Conservation (phyloP, 2,113 vertebrate genomes). For the Struthio camelus region DNA sequence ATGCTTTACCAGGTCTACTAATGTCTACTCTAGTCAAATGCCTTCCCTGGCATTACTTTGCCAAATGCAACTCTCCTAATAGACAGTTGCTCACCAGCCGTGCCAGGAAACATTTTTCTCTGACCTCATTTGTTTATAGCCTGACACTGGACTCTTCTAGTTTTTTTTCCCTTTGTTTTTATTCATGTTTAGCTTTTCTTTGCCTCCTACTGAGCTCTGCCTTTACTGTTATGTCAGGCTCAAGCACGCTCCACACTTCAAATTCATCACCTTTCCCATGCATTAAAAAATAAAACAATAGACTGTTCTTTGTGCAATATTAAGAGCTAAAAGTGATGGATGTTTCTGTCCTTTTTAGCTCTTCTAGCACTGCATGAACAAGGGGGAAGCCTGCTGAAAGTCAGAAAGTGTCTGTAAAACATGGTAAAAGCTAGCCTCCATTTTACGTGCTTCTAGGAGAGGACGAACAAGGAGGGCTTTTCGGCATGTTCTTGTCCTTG, state of each 20-base stretch:
- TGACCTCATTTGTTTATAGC: neutral
- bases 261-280: neutral
- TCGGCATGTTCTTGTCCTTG: neutral
- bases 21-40: neutral
- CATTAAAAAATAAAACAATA: neutral
- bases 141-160: neutral
- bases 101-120: neutral
- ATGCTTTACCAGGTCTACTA: neutral
- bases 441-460: neutral
- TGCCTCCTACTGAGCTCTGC: neutral
- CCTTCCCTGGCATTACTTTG: neutral
- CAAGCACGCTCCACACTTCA: neutral
- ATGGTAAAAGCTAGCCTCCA: neutral
- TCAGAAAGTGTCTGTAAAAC: neutral
- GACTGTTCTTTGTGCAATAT: neutral
- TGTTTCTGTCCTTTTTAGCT: neutral
- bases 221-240: neutral
- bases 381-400: neutral
- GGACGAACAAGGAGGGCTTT: neutral
- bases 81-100: neutral
- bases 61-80: neutral
- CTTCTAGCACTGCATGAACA: neutral
- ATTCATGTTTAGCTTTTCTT: neutral
- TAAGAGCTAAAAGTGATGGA: neutral
- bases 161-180: neutral